Evolutionary conservation across 2,888 invertebrate species (phyloP).

Genomic region (Caenorhabditis drosophilae): DNA sequence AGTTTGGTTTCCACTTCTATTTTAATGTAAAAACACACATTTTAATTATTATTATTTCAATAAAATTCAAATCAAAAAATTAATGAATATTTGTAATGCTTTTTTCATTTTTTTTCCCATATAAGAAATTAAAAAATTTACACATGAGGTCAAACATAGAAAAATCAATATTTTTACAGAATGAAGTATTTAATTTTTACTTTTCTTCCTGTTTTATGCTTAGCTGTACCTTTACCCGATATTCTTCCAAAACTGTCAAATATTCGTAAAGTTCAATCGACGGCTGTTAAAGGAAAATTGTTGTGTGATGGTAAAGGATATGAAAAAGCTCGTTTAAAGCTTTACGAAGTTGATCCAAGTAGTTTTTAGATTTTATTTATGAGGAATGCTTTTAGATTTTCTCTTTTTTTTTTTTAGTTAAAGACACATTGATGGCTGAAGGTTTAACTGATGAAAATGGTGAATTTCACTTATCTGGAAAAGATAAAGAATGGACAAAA

Average conservation of each 20-base stretch:
- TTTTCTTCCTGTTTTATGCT: not conserved
- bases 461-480: conserved; percentile 53
- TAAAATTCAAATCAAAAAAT: too few species aligned
- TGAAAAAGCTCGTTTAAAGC: conserved; percentile 60
- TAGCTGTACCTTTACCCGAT: conserved; percentile 26
- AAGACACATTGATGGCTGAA: conserved; percentile 61
- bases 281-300: conserved; percentile 59
- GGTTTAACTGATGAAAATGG: conserved; percentile 53
- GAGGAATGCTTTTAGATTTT: not conserved
- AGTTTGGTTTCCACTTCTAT: too few species aligned
- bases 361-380: conserved; percentile 9
- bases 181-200: conserved; percentile 12
- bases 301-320: conserved; percentile 63
- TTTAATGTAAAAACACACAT: too few species aligned
- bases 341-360: conserved; percentile 62
- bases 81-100: too few species aligned
- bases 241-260: conserved; percentile 34
- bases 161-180: conserved; percentile 10
- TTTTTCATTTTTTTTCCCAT: not conserved
- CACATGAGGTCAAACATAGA: too few species aligned
- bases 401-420: conserved; percentile 25
- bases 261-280: conserved; percentile 48
- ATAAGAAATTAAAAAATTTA: too few species aligned
- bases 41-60: too few species aligned
- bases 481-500: conserved; percentile 45